Evolutionary conservation across 2,797 vertebrate species (phyloP), one percentile per base, ranked within the genome.

Genomic region (Bufotes viridis): DNA sequence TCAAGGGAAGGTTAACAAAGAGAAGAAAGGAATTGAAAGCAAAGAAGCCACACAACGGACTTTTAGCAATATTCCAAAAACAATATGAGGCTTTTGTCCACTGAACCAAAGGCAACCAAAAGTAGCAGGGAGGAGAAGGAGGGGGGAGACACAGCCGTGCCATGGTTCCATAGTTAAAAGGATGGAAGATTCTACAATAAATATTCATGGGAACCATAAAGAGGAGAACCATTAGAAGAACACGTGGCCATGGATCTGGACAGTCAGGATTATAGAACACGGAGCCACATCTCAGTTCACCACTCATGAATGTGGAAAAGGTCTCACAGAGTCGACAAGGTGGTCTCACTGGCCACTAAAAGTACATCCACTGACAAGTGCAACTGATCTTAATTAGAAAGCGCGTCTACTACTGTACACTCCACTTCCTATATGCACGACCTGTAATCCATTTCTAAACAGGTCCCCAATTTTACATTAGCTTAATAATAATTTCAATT

Each of bases 21-120:
- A 70, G 55, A 60, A 74, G 70, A 78, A 61, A 74, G 53, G 53
- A 57, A 63, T 78, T 76, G 55, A 85, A 85, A 67, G 61, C 15
- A 86, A 34, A 24, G 53, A 90, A 88, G 1, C 3, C 26, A 67
- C 83, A 90, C 85, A 29, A 78, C 24, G 49, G 49, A 78, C 75
- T 78, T 78, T 49, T 20, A 76, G 13, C 74, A 78, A 78, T 24
- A 78, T 55, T 29, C 75, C 22, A 78, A 78, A 76, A 78, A n/a
- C 29, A 74, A 24, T n/a, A 24, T 1, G 75, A 78, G 22, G 75
- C 22, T 53, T 20, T 13, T 78, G 51, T 78, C 75, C 75, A 24
- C 13, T 24, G 20, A 29, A 2, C 72, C 34, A 18, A 49, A 11
- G 20, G 20, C 34, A 74, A 18, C 26, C 67, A 29, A 29, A 17